phyloP scores from a whole-genome alignment of 2,797 vertebrate species.

The Anniella stebbinsi region DNA sequence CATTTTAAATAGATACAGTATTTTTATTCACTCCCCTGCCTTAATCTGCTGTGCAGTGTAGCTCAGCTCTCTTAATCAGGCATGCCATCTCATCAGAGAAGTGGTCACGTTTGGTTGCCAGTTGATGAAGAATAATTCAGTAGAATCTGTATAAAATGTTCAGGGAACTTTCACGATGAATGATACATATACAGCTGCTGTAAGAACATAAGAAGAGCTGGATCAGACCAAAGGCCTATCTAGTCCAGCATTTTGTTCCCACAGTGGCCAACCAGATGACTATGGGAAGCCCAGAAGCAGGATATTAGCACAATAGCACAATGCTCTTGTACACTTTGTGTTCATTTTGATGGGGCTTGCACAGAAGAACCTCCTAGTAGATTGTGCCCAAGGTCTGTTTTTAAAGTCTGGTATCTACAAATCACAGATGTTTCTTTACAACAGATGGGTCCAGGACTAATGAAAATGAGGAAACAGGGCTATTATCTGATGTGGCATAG shows the following conservation, averaged over 20 bases:
- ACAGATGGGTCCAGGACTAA: too few species aligned
- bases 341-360: not conserved
- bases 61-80: conserved; percentile 34
- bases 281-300: too few species aligned
- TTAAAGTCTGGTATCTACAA: not conserved
- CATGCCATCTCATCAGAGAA: conserved; percentile 34
- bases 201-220: too few species aligned
- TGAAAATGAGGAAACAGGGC: not conserved
- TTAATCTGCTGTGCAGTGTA: not conserved
- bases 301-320: too few species aligned
- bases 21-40: conserved; percentile 28
- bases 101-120: not conserved
- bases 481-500: too few species aligned
- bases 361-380: not conserved
- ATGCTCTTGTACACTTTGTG: not conserved
- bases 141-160: conserved; percentile 14
- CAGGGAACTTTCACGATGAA: not conserved
- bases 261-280: too few species aligned
- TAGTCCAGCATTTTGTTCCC: too few species aligned
- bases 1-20: conserved; percentile 61
- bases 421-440: not conserved
- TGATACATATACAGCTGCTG: not conserved
- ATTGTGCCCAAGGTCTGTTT: not conserved
- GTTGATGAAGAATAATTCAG: conserved; percentile 14
- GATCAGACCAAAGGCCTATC: too few species aligned